Conservation (phyloP, 2,888 invertebrate genomes). For the Xylophagus ater region DNA sequence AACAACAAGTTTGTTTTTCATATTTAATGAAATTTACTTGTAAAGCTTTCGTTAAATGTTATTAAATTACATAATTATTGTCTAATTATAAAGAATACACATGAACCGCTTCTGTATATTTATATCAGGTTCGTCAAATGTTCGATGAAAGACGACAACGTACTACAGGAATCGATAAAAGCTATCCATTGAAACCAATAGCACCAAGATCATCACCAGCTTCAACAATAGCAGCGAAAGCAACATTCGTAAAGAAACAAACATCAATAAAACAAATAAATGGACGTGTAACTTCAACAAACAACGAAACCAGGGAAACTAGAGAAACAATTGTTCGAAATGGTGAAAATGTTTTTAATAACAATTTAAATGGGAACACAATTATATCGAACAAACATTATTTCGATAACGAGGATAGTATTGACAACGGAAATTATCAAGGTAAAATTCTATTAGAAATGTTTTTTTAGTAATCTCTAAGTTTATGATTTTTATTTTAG, state of each 20-base stretch:
- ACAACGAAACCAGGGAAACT: neutral
- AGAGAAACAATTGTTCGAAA: no score
- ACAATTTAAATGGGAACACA: constrained; percentile 7
- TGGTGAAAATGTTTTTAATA: neutral
- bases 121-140: constrained; percentile 64
- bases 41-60: neutral
- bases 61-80: neutral
- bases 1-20: no score
- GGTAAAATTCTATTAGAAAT: no score
- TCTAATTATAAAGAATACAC: no score
- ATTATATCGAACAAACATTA: constrained; percentile 2
- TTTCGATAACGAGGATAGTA: constrained; percentile 17
- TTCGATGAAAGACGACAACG: constrained; percentile 69
- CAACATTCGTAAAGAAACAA: constrained; percentile 7
- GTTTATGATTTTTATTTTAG: constrained; percentile 8
- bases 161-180: constrained; percentile 64
- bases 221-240: constrained; percentile 6
- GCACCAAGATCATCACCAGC: constrained; percentile 33
- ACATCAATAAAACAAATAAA: constrained; percentile 10
- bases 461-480: neutral
- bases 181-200: constrained; percentile 70
- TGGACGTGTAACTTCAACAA: constrained; percentile 9
- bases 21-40: no score
- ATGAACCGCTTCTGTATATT: no score
- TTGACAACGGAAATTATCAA: constrained; percentile 25